Conservation (phyloP, 2,113 vertebrate species). For the Nanorana parkeri region DNA sequence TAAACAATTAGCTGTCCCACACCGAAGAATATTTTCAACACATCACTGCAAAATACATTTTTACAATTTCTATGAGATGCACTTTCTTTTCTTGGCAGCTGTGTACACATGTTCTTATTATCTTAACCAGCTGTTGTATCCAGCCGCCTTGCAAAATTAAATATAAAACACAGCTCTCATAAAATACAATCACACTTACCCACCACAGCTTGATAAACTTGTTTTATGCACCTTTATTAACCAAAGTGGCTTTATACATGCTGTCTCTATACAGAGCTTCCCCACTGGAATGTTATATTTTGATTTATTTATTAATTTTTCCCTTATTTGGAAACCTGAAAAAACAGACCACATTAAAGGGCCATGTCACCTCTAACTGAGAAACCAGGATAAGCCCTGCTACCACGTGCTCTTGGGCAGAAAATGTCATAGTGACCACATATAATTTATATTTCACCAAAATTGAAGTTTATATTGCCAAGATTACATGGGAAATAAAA, state of each 20-base stretch:
- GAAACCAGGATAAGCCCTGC: no score
- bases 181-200: neutral
- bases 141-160: neutral
- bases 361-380: no score
- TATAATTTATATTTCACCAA: no score
- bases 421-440: no score
- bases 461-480: no score
- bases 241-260: neutral
- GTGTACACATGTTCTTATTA: neutral
- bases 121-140: slow-evolving; percentile 1
- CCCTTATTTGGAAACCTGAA: no score
- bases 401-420: no score
- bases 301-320: no score
- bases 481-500: no score
- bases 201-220: neutral
- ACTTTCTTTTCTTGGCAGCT: neutral
- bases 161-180: neutral
- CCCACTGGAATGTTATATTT: neutral
- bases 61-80: neutral
- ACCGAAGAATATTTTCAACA: neutral
- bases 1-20: no score
- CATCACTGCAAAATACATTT: neutral
- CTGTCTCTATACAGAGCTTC: neutral
- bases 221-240: neutral
- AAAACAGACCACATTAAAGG: no score